These are phyloP conservation scores for Conomelus anceps DNA, from an alignment of 2,888 invertebrate genomes.

Conservation along the genomic window DNA sequence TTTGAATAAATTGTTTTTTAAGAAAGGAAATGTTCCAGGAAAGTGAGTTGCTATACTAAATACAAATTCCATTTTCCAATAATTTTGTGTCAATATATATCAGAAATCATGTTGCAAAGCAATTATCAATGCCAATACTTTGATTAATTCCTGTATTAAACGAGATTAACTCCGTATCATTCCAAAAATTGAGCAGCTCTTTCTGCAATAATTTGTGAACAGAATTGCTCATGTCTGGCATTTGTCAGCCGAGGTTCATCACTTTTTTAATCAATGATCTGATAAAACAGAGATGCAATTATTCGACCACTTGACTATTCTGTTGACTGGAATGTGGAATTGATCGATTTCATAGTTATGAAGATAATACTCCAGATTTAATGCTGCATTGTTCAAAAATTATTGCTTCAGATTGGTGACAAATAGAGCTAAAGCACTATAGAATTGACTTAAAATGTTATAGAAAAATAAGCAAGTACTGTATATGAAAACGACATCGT, in stretches of 20 bases:
- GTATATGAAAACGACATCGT: too few species aligned
- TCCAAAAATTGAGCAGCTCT: not conserved
- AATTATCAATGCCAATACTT: too few species aligned
- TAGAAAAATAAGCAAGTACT: too few species aligned
- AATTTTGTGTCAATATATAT: too few species aligned
- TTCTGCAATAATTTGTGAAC: not conserved
- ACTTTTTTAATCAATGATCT: not conserved
- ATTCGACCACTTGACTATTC: not conserved
- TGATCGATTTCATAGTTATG: not conserved
- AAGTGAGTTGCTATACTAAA: too few species aligned
- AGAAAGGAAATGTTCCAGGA: too few species aligned
- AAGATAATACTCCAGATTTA: not conserved
- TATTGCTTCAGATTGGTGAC: not conserved
- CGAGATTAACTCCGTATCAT: not conserved
- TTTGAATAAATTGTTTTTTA: too few species aligned
- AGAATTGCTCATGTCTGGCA: not conserved
- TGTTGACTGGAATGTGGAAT: not conserved
- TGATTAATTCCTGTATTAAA: too few species aligned
- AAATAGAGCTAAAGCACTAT: too few species aligned
- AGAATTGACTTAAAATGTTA: too few species aligned
- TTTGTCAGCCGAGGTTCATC: not conserved
- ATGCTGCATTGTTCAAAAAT: not conserved
- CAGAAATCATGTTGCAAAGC: too few species aligned
- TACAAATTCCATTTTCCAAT: too few species aligned
- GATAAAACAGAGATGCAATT: not conserved